Percentiles rank a stretch among this genome's conserved stretches.
Conservation (phyloP, 2,888 invertebrate species). For the Tortrix viridana region DNA sequence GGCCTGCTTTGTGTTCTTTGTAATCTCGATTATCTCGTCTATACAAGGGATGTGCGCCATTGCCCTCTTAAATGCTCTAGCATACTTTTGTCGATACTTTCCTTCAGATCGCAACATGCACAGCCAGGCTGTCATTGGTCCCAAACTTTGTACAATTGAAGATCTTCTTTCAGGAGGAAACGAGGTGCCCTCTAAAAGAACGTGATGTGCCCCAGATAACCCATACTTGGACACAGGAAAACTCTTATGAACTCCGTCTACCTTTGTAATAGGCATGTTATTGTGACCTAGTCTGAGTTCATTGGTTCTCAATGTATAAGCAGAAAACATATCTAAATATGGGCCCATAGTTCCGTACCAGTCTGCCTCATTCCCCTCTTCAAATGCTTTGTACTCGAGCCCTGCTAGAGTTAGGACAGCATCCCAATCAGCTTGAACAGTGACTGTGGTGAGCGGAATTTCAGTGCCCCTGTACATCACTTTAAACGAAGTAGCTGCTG, state of each 20-base stretch:
- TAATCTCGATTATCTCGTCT: conserved; percentile 46
- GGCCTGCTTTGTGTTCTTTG: conserved; percentile 36
- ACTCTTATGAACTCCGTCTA: conserved; percentile 39
- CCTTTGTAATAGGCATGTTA: conserved; percentile 37
- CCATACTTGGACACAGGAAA: conserved; percentile 47
- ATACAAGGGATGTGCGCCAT: conserved; percentile 45
- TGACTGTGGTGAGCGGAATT: no score
- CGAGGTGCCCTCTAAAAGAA: no score
- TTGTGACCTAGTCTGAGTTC: not conserved
- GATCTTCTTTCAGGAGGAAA: conserved; percentile 47
- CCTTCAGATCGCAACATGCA: conserved; percentile 45
- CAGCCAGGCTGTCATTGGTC: conserved; percentile 46
- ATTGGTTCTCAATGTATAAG: not conserved
- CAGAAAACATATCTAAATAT: not conserved
- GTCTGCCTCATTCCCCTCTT: no score
- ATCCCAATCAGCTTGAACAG: no score
- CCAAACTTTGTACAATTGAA: conserved; percentile 43
- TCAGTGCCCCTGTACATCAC: no score
- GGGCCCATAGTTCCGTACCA: no score
- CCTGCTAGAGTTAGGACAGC: no score
- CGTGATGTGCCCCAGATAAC: conserved; percentile 45
- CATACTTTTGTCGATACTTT: conserved; percentile 43
- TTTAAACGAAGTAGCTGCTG: no score
- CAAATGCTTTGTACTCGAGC: no score
- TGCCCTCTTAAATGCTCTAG: conserved; percentile 45